Conservation (phyloP, 1,140 invertebrate species). For the Ostrea edulis region DNA sequence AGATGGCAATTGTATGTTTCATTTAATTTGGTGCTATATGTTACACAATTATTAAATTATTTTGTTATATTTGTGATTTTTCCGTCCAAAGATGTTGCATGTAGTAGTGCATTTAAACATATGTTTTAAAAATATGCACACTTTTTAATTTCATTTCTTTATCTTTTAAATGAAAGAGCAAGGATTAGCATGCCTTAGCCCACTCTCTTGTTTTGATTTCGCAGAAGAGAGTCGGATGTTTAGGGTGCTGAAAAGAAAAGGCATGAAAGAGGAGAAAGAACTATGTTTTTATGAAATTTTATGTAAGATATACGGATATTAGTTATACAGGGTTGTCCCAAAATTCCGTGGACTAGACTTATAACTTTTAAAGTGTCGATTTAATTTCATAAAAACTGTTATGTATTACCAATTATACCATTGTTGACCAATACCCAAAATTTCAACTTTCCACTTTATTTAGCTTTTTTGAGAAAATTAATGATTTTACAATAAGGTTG, state of each 20-base stretch:
- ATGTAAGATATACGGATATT: too few relatives aligned
- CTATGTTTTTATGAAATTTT: too few relatives aligned
- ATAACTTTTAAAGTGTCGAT: too few relatives aligned
- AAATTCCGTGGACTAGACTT: too few relatives aligned
- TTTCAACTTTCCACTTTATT: too few relatives aligned
- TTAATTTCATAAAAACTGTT: too few relatives aligned
- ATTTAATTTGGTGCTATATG: constrained; percentile 27
- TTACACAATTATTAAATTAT: background rate
- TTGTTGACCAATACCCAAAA: too few relatives aligned
- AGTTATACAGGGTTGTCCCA: too few relatives aligned
- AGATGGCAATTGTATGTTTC: background rate
- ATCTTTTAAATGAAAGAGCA: background rate
- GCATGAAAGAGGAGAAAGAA: too few relatives aligned
- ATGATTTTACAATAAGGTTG: too few relatives aligned
- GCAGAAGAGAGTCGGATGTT: background rate
- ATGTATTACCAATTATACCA: too few relatives aligned
- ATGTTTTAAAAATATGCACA: background rate
- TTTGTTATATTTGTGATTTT: constrained; percentile 8
- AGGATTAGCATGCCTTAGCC: background rate
- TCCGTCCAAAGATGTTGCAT: background rate
- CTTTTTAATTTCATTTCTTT: background rate
- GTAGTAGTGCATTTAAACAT: background rate
- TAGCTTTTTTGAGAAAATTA: too few relatives aligned
- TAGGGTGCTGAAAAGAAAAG: background rate
- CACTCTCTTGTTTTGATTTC: constrained; percentile 25